A percentile compares a stretch with the other conserved stretches of the same genome.
phyloP scores from a whole-genome alignment of 1,140 invertebrate genomes.

The Macrosteles quadrilineatus region DNA sequence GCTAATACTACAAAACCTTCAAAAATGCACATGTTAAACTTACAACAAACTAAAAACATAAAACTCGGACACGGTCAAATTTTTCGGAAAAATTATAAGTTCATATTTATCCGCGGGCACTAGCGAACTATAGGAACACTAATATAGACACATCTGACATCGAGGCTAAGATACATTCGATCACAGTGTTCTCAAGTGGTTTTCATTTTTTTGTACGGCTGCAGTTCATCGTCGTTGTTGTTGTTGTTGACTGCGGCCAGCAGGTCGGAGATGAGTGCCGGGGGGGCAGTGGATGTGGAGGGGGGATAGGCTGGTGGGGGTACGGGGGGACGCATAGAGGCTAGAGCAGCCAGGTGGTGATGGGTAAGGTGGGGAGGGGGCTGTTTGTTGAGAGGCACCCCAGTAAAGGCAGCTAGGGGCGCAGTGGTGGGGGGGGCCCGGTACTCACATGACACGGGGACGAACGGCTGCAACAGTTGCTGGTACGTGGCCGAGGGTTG shows the following conservation, averaged over 20 bases:
- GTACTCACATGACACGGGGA: constrained; percentile 91
- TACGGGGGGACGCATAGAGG: constrained; percentile 48
- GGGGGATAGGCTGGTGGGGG: constrained; percentile 43
- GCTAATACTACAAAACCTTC: constrained; percentile 22
- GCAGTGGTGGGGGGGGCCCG: constrained; percentile 52
- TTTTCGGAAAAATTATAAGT: constrained; percentile 26
- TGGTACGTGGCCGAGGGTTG: constrained; percentile 87
- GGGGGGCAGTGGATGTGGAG: constrained; percentile 46
- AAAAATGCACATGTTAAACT: constrained; percentile 34
- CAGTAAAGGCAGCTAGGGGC: constrained; percentile 48
- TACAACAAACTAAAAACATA: constrained; percentile 34
- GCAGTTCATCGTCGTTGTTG: constrained; percentile 63
- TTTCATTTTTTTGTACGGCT: constrained; percentile 86
- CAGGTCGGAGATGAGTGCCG: constrained; percentile 44
- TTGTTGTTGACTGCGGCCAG: constrained; percentile 47
- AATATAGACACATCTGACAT: constrained; percentile 33
- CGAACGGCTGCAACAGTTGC: constrained; percentile 93
- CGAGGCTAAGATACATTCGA: not conserved
- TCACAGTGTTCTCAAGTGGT: constrained; percentile 64
- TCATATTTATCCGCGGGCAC: constrained; percentile 22
- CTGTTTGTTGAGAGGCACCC: constrained; percentile 57
- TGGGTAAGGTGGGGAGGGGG: constrained; percentile 38
- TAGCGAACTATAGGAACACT: constrained; percentile 35
- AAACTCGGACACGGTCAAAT: constrained; percentile 23
- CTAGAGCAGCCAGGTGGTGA: constrained; percentile 45